A percentile compares a stretch with the other conserved stretches of the same genome.
phyloP scores from a whole-genome alignment of 2,888 invertebrate genomes.

The Eledone cirrhosa region DNA sequence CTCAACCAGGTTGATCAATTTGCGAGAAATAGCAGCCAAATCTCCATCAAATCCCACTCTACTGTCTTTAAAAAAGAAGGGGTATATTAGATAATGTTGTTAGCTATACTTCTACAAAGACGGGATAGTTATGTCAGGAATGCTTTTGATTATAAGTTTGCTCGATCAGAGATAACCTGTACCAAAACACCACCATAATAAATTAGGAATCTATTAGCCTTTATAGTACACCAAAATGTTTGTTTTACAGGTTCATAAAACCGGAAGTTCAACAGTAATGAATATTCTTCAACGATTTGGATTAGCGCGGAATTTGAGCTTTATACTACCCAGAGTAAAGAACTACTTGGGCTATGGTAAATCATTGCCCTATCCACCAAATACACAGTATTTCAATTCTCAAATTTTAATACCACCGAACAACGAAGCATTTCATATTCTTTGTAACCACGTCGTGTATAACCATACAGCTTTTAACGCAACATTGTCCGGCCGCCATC shows the following conservation, averaged over 20 bases:
- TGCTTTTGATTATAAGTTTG: too few species aligned
- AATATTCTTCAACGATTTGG: slow-evolving; percentile 53
- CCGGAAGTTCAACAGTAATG: slow-evolving; percentile 53
- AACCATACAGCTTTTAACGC: slow-evolving; percentile 34
- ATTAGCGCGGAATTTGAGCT: slow-evolving; percentile 39
- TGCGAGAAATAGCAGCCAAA: too few species aligned
- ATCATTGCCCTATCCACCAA: too few species aligned
- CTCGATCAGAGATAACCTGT: too few species aligned
- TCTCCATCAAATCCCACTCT: too few species aligned
- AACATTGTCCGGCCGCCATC: neutral
- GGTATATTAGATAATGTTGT: too few species aligned
- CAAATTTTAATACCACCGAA: slow-evolving; percentile 16
- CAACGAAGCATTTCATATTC: neutral
- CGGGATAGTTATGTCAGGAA: too few species aligned
- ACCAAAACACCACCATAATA: too few species aligned
- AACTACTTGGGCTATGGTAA: neutral
- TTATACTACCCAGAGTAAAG: slow-evolving; percentile 49
- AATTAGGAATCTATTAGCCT: too few species aligned
- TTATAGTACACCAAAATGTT: slow-evolving; percentile 33
- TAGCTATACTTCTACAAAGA: too few species aligned
- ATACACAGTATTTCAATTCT: neutral
- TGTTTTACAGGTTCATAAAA: slow-evolving; percentile 54
- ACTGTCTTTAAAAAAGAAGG: too few species aligned
- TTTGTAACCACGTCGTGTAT: slow-evolving; percentile 54
- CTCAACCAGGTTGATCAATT: too few species aligned